Base-by-base conservation (phyloP, 2,113 vertebrate species). In the Salvelinus sp. region DNA sequence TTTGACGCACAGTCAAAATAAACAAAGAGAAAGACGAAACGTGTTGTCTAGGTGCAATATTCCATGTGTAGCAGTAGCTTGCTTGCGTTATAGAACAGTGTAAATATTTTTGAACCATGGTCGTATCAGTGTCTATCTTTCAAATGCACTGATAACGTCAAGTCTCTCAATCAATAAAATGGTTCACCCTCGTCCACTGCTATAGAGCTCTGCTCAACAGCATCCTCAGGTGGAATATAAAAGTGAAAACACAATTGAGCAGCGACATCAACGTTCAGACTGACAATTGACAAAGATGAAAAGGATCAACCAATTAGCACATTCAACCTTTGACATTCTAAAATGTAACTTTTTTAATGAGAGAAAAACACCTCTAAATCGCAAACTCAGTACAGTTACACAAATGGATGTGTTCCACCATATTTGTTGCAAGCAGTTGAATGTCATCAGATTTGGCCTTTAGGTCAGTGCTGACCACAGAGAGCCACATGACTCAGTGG, bases 151-250 rank as follows among this genome's bases (percentile, higher is more conserved):
- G 58, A 62, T 62, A n/a, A 62, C 16, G 58, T 62, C 14, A 54
- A n/a, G 13, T 22, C n/a, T 62, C 20, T 9, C 58, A 62, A n/a
- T 62, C 5, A 25, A 6, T 23, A 22, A 22, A 62, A 62, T 2
- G 58, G 6, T 22, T 62, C n/a, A 62, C 33, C 33, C 3, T 69
- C 38, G 13, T 60, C 9, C 18, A 33, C 1, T 16, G n/a, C 3
- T 28, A 6, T 18, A 0, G 70, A 76, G 10, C 10, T 18, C 27
- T 47, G 20, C 22, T 30, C 79, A 81, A 67, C 73, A 83, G 65
- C 78, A 10, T 64, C 77, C 82, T 77, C 87, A 75, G 16, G 72
- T 84, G 85, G 60, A 33, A 30, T 47, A 18, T 57, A 3, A 44
- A 16, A 1, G 0, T 0, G 16, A 14, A 73, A 27, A 66, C 33